Evolutionary conservation across 2,797 vertebrate genomes (phyloP), one percentile per base, ranked within the genome.

Genomic region (Distichodus sexfasciatus): DNA sequence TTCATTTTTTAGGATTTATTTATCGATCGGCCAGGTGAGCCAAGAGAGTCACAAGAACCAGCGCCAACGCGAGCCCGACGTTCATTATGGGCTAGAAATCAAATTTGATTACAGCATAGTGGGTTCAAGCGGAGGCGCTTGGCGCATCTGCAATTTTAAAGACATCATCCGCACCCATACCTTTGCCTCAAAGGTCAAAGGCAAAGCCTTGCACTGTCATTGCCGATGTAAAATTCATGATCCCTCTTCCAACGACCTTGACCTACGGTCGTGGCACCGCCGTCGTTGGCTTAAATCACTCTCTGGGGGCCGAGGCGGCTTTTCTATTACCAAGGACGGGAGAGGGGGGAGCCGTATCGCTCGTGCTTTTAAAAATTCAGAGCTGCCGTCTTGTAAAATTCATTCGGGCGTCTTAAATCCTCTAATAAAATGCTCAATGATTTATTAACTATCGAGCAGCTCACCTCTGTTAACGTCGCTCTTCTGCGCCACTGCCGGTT

Each of bases 341-440:
- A 55, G 71, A 14, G 23, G 4, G 47, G 23, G 38, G 15, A 9
- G 38, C 31, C 5, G 60, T 68, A 35, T 61, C 38, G n/a, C 41
- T 35, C 10, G 33, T 19, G 48, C 55, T 47, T 70, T 78, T 74
- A 74, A 64, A 72, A 59, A 68, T 54, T 64, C 53, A 19, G 41
- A 24, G 54, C 36, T 35, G 59, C 50, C 75, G 75, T 78, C 38
- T 33, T 79, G 72, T 76, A 65, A 77, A 81, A 83, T 62, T 66
- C 19, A 76, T 73, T 76, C 76, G 77, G 72, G 54, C 41, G 54
- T 74, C 65, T 77, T 46, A 79, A 69, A 73, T 63, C 44, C 48
- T 47, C 29, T 43, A 55, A 75, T 82, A 80, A 84, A 82, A 72
- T 73, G 62, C 43, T 62, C 47, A 21, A 67, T 76, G 50, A 80